A percentile compares a stretch with the other conserved stretches of the same genome.
phyloP scores from a whole-genome alignment of 2,113 vertebrate genomes.

The Eudorcas thomsonii region DNA sequence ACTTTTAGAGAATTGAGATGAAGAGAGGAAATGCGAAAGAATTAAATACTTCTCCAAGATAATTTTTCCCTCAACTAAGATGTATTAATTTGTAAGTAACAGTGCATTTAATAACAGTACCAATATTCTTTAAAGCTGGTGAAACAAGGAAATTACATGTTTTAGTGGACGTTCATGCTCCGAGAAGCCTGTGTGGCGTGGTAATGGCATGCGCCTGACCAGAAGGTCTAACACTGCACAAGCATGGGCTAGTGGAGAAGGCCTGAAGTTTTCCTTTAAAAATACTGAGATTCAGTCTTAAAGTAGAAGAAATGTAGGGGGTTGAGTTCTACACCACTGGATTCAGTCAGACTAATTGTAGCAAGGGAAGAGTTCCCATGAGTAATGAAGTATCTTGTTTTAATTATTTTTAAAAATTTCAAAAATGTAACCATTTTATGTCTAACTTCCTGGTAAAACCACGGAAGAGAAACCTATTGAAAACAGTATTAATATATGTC shows the following conservation, averaged over 20 bases:
- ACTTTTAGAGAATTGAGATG: background rate
- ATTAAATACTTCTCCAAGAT: background rate
- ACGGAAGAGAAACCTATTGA: background rate
- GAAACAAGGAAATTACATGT: background rate
- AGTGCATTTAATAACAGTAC: background rate
- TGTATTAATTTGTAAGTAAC: background rate
- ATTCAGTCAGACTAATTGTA: background rate
- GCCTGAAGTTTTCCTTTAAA: background rate
- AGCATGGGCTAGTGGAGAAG: background rate
- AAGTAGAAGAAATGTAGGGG: background rate
- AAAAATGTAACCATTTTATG: background rate
- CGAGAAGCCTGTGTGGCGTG: background rate
- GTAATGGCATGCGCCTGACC: background rate
- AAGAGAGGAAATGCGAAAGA: background rate
- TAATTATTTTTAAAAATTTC: background rate
- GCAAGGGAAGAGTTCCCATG: background rate
- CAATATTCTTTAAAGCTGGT: background rate
- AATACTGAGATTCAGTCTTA: background rate
- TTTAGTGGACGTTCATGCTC: background rate
- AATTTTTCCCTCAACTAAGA: background rate
- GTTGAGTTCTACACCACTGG: background rate
- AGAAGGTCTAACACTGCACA: background rate
- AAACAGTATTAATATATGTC: background rate
- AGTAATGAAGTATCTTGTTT: background rate
- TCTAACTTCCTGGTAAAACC: conserved; percentile 25